phyloP scores from a whole-genome alignment of 92 coral and sea anemone genomes.

The Actinernus sp. region DNA sequence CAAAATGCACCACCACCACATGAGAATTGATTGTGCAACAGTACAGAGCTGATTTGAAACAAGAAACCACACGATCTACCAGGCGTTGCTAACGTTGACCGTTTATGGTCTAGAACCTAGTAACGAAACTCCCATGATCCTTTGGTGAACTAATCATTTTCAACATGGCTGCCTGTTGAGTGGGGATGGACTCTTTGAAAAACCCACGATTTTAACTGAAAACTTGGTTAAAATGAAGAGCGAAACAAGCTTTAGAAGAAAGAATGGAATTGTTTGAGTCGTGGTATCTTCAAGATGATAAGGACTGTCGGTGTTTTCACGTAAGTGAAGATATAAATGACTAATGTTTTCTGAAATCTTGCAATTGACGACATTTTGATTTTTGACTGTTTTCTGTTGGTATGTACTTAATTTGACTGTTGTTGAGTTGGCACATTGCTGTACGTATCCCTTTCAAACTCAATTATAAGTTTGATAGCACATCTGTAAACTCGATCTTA shows the following conservation, averaged over 20 bases:
- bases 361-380: no score
- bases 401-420: no score
- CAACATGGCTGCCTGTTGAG: slow-evolving; percentile 56
- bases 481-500: no score
- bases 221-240: slow-evolving; percentile 1
- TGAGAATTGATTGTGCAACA: not conserved
- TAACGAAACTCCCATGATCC: slow-evolving; percentile 22
- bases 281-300: slow-evolving; percentile 20
- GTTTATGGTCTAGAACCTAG: no score
- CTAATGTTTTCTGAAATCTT: no score
- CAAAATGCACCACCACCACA: no score
- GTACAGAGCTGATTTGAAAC: not conserved
- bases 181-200: not conserved
- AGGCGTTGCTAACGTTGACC: slow-evolving; percentile 10
- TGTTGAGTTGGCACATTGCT: no score
- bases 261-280: not conserved
- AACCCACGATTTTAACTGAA: not conserved
- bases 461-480: no score
- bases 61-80: not conserved
- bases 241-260: not conserved
- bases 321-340: slow-evolving; percentile 12
- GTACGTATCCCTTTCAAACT: no score
- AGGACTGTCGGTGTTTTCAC: slow-evolving; percentile 52
- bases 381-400: no score
- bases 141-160: slow-evolving; percentile 8